Evolutionary conservation across 2,888 invertebrate species (phyloP).

Genomic region (Troglohyphantes excavatus): DNA sequence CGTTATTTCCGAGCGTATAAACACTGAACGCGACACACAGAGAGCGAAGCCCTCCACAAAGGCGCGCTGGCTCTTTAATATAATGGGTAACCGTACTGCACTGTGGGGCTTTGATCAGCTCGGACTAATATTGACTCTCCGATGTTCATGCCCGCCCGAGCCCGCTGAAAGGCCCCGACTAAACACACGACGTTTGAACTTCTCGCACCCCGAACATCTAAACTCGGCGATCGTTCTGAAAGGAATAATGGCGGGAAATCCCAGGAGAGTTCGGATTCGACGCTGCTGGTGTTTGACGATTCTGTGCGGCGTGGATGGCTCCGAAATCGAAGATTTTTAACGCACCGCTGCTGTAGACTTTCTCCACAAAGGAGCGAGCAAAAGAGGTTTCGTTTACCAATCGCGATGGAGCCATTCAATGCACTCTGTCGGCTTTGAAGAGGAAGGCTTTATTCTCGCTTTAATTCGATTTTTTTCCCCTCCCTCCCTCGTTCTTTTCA

Average conservation of each 20-base stretch:
- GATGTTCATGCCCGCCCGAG: constrained; percentile 75
- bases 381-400: constrained; percentile 54
- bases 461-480: background rate
- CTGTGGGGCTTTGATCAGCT: constrained; percentile 67
- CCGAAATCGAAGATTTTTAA: constrained; percentile 78
- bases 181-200: constrained; percentile 75
- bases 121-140: constrained; percentile 76
- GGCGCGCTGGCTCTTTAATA: constrained; percentile 73
- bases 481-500: too few species aligned
- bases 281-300: constrained; percentile 70
- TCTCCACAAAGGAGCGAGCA: constrained; percentile 70
- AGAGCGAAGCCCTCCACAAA: constrained; percentile 59
- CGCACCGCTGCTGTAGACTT: constrained; percentile 73
- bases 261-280: constrained; percentile 72
- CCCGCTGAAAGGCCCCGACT: constrained; percentile 69
- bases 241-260: constrained; percentile 31
- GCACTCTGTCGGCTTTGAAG: constrained; percentile 15
- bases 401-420: constrained; percentile 10
- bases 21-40: constrained; percentile 66
- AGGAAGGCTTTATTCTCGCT: constrained; percentile 2
- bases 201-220: constrained; percentile 73
- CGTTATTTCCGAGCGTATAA: constrained; percentile 73
- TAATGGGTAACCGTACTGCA: constrained; percentile 73
- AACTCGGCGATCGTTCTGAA: constrained; percentile 63
- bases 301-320: constrained; percentile 64